phyloP scores from a whole-genome alignment of 2,797 vertebrate species.

The Xiphorhynchus erythropygius region DNA sequence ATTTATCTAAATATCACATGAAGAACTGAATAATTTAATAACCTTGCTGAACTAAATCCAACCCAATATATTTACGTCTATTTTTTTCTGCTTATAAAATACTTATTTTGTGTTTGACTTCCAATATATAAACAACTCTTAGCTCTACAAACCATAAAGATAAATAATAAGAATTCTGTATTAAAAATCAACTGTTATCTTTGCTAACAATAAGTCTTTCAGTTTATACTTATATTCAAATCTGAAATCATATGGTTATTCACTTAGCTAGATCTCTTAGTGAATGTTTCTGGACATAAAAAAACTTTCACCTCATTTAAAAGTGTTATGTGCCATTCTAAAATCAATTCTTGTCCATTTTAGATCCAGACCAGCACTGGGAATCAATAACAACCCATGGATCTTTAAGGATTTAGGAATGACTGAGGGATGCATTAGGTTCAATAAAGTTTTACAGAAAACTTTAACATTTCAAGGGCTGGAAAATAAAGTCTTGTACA shows the following conservation, averaged over 20 bases:
- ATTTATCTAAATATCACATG: slow-evolving; percentile 70
- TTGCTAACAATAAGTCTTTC: not conserved
- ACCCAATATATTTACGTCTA: not conserved
- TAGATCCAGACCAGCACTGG: not conserved
- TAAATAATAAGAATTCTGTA: not conserved
- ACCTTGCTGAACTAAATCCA: slow-evolving; percentile 35
- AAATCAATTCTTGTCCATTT: not conserved
- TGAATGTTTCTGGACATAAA: not conserved
- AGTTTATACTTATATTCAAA: not conserved
- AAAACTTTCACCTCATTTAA: not conserved
- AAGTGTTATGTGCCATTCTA: not conserved
- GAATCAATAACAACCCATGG: not conserved
- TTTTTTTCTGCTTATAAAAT: slow-evolving; percentile 1
- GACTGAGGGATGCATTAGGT: not conserved
- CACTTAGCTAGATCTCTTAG: not conserved
- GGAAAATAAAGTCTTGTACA: not conserved
- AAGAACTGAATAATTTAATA: slow-evolving; percentile 68
- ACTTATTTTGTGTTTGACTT: slow-evolving; percentile 40
- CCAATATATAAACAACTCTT: slow-evolving; percentile 6
- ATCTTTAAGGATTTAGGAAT: not conserved
- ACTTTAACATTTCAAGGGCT: not conserved
- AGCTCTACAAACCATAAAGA: slow-evolving; percentile 22
- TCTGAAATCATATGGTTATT: not conserved
- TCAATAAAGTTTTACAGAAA: not conserved
- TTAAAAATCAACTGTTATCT: not conserved